Conservation (phyloP, 2,113 vertebrate species). For the Pseudorhombus dupliciocellatus region DNA sequence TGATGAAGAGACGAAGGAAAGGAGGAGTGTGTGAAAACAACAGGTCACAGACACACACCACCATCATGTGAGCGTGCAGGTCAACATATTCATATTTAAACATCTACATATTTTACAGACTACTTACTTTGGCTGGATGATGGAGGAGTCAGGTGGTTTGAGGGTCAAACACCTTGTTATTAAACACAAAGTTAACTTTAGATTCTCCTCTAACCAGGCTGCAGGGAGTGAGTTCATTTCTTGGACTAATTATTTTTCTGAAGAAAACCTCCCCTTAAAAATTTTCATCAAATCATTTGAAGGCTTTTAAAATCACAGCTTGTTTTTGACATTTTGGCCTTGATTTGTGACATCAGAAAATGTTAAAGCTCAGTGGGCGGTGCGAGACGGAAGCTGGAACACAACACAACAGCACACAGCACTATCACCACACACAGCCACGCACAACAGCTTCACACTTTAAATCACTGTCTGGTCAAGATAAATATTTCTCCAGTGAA, state of each 20-base stretch:
- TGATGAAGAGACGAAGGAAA: background rate
- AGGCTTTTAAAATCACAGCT: too few species aligned
- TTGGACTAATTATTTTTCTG: too few species aligned
- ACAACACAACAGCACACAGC: constrained; percentile 44
- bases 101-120: constrained; percentile 66
- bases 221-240: too few species aligned
- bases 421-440: constrained; percentile 32
- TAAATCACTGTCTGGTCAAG: background rate
- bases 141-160: too few species aligned
- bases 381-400: constrained; percentile 20
- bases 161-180: too few species aligned
- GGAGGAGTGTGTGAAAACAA: background rate
- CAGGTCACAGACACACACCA: background rate
- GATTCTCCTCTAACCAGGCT: too few species aligned
- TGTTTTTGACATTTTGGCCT: too few species aligned
- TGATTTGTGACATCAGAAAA: background rate
- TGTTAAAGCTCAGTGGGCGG: background rate
- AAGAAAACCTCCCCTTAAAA: too few species aligned
- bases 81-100: constrained; percentile 33
- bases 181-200: too few species aligned
- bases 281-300: too few species aligned
- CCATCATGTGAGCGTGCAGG: constrained; percentile 10
- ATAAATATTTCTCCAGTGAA: constrained; percentile 24
- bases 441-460: constrained; percentile 8
- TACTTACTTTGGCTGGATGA: constrained; percentile 5